A percentile compares a stretch with the other conserved stretches of the same genome.
Evolutionary conservation across 2,113 vertebrate species (phyloP).

Genomic region (Dissostichus mawsoni): DNA sequence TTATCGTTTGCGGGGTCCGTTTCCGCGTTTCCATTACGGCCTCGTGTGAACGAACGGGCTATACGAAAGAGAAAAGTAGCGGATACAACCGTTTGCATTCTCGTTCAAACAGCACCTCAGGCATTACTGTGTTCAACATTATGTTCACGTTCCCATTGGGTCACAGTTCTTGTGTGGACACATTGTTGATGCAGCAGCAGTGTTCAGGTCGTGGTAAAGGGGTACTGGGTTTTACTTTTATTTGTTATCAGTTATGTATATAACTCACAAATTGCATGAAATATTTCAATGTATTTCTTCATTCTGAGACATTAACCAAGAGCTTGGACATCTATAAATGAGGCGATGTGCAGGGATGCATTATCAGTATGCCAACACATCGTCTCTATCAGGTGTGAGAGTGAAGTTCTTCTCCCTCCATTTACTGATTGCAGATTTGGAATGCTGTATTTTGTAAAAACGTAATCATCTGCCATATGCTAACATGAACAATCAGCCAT

Average conservation of each 20-base stretch:
- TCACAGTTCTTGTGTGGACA: conserved; percentile 1
- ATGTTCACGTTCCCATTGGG: neutral
- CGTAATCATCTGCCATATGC: neutral
- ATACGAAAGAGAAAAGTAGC: too few species aligned
- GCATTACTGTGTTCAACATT: neutral
- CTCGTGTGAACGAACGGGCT: too few species aligned
- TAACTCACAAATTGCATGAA: neutral
- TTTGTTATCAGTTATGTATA: neutral
- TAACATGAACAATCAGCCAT: neutral
- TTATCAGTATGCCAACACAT: neutral
- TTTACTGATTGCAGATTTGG: neutral
- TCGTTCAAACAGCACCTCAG: too few species aligned
- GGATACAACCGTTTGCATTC: too few species aligned
- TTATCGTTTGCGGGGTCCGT: too few species aligned
- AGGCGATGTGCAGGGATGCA: neutral
- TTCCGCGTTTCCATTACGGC: too few species aligned
- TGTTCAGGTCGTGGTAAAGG: neutral
- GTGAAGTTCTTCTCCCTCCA: neutral
- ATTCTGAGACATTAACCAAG: conserved; percentile 7
- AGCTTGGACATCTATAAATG: neutral
- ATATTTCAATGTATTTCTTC: neutral
- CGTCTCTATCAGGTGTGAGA: neutral
- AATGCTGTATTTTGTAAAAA: neutral
- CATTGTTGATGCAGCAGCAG: neutral
- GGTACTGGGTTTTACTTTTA: neutral